Evolutionary conservation across 2,888 invertebrate species (phyloP).

Genomic region (Scrobipalpa atriplicella): DNA sequence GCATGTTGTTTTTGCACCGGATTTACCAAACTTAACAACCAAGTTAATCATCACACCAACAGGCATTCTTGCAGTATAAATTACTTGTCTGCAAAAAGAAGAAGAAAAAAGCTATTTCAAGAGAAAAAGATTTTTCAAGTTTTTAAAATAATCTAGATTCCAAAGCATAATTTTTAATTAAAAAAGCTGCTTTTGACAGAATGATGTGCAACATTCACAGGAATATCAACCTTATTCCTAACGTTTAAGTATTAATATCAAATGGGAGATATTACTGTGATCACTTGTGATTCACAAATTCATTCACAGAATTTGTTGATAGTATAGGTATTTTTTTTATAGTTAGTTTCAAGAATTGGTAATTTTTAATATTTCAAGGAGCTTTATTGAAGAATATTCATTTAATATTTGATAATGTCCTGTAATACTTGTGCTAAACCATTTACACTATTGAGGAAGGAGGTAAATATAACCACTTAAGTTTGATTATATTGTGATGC

Average conservation of each 20-base stretch:
- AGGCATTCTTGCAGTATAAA: slow-evolving; percentile 47
- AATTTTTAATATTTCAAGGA: neutral
- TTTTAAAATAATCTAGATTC: slow-evolving; percentile 5
- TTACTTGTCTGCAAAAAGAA: too few species aligned
- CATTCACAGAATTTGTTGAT: too few species aligned
- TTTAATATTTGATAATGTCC: slow-evolving; percentile 77
- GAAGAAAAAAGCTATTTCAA: neutral
- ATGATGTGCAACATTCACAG: neutral
- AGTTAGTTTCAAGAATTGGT: too few species aligned
- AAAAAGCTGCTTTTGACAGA: neutral
- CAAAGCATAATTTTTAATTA: too few species aligned
- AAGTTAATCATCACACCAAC: slow-evolving; percentile 56
- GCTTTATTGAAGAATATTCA: neutral
- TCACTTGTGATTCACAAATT: neutral
- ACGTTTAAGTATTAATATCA: neutral
- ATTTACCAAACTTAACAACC: slow-evolving; percentile 52
- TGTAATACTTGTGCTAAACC: slow-evolving; percentile 88
- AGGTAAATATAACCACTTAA: slow-evolving; percentile 84
- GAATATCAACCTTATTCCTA: neutral
- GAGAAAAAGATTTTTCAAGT: neutral
- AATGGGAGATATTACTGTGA: neutral
- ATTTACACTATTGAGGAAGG: slow-evolving; percentile 88
- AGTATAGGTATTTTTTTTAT: too few species aligned
- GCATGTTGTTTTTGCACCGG: slow-evolving; percentile 59
- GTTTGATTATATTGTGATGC: too few species aligned